Evolutionary conservation across 2,113 vertebrate species (phyloP).

Genomic region (Scytalopus superciliaris): DNA sequence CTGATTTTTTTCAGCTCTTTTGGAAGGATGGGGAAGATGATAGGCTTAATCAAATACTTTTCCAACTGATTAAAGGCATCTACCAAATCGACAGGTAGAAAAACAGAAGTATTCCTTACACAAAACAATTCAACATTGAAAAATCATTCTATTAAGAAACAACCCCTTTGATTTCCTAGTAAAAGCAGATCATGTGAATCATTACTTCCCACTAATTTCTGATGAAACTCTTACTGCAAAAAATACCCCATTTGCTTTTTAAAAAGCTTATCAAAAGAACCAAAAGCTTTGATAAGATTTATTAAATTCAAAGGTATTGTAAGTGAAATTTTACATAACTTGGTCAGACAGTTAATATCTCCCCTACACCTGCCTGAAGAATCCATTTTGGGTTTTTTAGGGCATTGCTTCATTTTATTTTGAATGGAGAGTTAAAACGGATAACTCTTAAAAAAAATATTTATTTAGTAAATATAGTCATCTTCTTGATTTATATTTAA

Average conservation of each 20-base stretch:
- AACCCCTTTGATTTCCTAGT: conserved; percentile 10
- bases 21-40: neutral
- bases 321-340: neutral
- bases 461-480: neutral
- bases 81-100: neutral
- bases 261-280: neutral
- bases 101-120: neutral
- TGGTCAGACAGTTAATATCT: neutral
- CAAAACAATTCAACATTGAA: neutral
- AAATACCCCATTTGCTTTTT: neutral
- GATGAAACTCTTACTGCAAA: neutral
- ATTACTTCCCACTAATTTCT: conserved; percentile 16
- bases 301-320: neutral
- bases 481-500: neutral
- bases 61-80: neutral
- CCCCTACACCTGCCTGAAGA: neutral
- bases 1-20: neutral
- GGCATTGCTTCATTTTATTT: neutral
- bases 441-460: neutral
- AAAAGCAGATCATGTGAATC: conserved; percentile 13
- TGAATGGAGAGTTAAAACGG: neutral
- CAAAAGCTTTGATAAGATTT: neutral
- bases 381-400: neutral
- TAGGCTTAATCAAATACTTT: conserved; percentile 5
- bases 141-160: conserved; percentile 1